Evolutionary conservation across 2,113 vertebrate genomes (phyloP).

Genomic region (Sturnira hondurensis): DNA sequence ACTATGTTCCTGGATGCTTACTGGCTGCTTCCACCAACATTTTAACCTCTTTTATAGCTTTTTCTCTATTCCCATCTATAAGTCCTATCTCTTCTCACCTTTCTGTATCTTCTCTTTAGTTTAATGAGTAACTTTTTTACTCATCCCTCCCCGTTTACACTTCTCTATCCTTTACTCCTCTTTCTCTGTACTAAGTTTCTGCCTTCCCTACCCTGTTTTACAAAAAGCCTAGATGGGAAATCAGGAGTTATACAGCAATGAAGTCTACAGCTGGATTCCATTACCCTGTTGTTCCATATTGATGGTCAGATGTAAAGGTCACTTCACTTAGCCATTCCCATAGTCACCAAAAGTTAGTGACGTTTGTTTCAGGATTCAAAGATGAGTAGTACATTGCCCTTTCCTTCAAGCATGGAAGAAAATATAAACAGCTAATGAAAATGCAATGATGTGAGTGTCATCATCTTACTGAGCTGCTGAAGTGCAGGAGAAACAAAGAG

Average conservation of each 20-base stretch:
- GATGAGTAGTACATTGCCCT: neutral
- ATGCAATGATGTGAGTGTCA: neutral
- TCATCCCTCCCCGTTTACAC: neutral
- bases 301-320: neutral
- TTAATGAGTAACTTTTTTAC: neutral
- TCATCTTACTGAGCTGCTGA: neutral
- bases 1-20: neutral
- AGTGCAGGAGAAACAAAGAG: neutral
- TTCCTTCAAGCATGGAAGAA: neutral
- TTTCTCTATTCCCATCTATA: neutral
- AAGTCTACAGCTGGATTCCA: neutral
- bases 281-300: neutral
- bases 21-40: neutral
- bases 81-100: neutral
- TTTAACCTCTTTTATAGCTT: neutral
- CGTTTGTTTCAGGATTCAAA: neutral
- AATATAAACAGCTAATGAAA: neutral
- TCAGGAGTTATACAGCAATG: neutral
- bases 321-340: neutral
- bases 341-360: neutral
- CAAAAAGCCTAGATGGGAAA: neutral
- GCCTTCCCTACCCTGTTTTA: neutral
- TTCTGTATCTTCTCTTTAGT: neutral
- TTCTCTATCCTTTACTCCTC: neutral
- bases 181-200: neutral